Percentiles rank a stretch among this genome's conserved stretches.
phyloP scores from a whole-genome alignment of 2,888 invertebrate genomes.

The Cylindroiulus punctatus region DNA sequence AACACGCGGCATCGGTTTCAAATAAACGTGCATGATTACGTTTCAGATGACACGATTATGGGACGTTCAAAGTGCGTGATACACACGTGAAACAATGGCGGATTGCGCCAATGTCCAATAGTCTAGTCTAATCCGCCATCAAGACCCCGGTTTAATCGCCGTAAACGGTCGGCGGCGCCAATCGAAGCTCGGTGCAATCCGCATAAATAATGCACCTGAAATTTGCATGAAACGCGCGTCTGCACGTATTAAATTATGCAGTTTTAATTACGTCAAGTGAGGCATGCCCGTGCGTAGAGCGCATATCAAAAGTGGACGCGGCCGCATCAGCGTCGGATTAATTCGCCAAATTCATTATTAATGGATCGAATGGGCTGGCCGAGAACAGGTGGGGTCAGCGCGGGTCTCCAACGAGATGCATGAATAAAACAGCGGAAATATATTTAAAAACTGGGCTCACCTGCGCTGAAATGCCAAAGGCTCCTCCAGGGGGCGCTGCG shows the following conservation, averaged over 20 bases:
- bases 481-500: background rate
- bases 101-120: background rate
- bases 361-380: conserved; percentile 14
- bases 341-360: background rate
- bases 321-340: background rate
- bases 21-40: background rate
- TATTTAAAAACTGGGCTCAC: conserved; percentile 27
- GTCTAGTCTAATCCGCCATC: background rate
- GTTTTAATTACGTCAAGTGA: conserved; percentile 38
- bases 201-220: conserved; percentile 1
- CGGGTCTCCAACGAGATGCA: background rate
- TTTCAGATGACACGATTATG: background rate
- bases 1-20: conserved; percentile 15
- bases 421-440: conserved; percentile 10
- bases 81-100: background rate
- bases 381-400: conserved; percentile 38
- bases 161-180: background rate
- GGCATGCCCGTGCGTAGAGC: background rate
- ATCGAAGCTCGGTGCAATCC: background rate
- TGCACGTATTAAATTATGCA: conserved; percentile 34
- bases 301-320: conserved; percentile 9
- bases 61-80: background rate
- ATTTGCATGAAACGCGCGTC: conserved; percentile 26
- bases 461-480: background rate
- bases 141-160: background rate